Evolutionary conservation across 2,888 invertebrate genomes (phyloP), one percentile per base, ranked within the genome.

Genomic region (Oligia strigilis): DNA sequence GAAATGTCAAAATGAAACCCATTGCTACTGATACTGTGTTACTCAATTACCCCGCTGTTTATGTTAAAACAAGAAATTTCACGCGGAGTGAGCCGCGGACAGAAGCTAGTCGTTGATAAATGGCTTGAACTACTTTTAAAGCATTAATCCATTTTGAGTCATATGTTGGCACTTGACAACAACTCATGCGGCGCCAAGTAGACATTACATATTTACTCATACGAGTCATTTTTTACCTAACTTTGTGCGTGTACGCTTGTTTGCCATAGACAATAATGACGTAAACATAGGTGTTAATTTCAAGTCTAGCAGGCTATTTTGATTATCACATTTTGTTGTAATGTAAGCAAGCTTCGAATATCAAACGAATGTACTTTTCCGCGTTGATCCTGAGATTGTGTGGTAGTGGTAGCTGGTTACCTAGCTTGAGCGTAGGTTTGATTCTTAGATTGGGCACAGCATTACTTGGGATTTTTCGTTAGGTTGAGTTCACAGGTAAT

Each of bases 261-360:
- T 74, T 4, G n/a, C 40, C 43, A 55, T 65, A 75, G 52, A 2
- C 29, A 66, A 40, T 43, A 78, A 72, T 89, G 85, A 89, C 80
- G 86, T 84, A 82, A 87, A 40, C 70, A 40, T 64, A 81, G 72
- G 86, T 84, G 82, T 86, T 81, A 77, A 78, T 77, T 71, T 29
- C 14, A 43, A 65, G 81, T 77, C 23, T 66, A 60, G 46, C 71
- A 17, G 23, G 71, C 66, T 36, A 78, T 64, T 71, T 52, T n/a
- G 19, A 69, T 40, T 40, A 71, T 74, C 62, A 64, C 14, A 23
- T 55, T n/a, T 19, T 8, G 62, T 43, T 23, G 49, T 75, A 43
- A 81, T 60, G 29, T 65, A 49, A 71, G 81, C 14, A 55, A 74
- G 79, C 9, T 64, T 80, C 8, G 8, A 14, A 43, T 79, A 23